Evolutionary conservation across 2,113 vertebrate genomes (phyloP).

Genomic region (Gobio gobio): DNA sequence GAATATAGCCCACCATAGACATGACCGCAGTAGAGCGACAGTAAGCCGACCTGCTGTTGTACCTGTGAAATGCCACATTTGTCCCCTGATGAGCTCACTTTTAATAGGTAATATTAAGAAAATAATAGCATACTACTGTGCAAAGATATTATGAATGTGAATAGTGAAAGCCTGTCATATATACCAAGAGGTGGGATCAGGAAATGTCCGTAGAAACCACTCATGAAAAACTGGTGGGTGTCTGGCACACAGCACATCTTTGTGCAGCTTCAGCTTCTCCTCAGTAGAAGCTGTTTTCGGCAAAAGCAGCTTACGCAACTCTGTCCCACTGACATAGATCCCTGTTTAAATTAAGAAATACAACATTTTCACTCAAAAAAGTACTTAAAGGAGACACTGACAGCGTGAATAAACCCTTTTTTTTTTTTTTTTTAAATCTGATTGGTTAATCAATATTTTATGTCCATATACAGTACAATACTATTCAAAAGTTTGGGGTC

Average conservation of each 20-base stretch:
- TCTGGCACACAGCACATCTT: conserved; percentile 88
- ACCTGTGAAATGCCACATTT: conserved; percentile 76
- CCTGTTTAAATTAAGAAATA: conserved; percentile 70
- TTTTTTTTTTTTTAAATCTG: too few relatives aligned
- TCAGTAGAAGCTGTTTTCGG: conserved; percentile 86
- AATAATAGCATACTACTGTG: not conserved
- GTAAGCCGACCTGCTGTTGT: conserved; percentile 94
- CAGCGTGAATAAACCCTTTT: not conserved
- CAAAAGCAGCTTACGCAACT: conserved; percentile 90
- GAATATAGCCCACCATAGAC: conserved; percentile 98
- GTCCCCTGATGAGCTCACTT: not conserved
- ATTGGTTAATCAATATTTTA: not conserved
- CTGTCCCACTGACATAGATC: conserved; percentile 90
- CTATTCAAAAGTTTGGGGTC: not conserved
- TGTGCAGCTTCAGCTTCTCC: conserved; percentile 91
- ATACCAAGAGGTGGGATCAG: conserved; percentile 95
- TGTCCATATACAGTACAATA: not conserved
- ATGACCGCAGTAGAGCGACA: conserved; percentile 96
- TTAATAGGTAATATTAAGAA: not conserved
- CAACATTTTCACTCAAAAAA: not conserved
- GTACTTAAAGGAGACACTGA: not conserved
- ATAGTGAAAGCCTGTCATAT: conserved; percentile 13
- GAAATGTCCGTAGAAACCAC: conserved; percentile 96
- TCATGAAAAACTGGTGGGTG: conserved; percentile 93
- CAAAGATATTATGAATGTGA: not conserved